Evolutionary conservation across 2,797 vertebrate genomes (phyloP).

Genomic region (Neopelma chrysocephalum): DNA sequence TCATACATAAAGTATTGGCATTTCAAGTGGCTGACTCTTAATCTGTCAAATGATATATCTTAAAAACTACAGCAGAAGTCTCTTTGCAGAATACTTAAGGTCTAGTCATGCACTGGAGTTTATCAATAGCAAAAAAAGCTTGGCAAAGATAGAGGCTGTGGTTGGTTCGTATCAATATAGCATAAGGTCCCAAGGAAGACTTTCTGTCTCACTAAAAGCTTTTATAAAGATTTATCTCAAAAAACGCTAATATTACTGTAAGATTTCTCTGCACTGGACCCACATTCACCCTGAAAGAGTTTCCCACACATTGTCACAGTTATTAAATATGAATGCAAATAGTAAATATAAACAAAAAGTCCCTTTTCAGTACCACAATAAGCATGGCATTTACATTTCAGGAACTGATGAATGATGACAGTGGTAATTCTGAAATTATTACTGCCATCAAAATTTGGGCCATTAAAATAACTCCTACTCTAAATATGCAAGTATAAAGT

Average conservation of each 20-base stretch:
- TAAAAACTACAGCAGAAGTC: not conserved
- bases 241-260: not conserved
- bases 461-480: not conserved
- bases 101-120: not conserved
- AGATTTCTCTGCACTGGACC: not conserved
- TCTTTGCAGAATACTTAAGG: not conserved
- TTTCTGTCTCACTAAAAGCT: slow-evolving; percentile 1
- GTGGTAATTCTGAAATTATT: not conserved
- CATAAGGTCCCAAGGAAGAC: not conserved
- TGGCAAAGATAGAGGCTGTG: not conserved
- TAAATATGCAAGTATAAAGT: not conserved
- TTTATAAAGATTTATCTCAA: slow-evolving; percentile 21
- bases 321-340: not conserved
- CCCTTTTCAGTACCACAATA: not conserved
- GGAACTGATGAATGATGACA: not conserved
- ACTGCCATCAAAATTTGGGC: not conserved
- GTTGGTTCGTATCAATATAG: not conserved
- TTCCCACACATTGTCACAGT: not conserved
- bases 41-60: not conserved
- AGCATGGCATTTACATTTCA: not conserved
- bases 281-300: not conserved
- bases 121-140: not conserved
- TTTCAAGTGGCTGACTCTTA: slow-evolving; percentile 17
- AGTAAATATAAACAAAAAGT: not conserved
- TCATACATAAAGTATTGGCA: not conserved